Evolutionary conservation across 2,113 vertebrate species (phyloP).

Genomic region (Siniperca chuatsi): DNA sequence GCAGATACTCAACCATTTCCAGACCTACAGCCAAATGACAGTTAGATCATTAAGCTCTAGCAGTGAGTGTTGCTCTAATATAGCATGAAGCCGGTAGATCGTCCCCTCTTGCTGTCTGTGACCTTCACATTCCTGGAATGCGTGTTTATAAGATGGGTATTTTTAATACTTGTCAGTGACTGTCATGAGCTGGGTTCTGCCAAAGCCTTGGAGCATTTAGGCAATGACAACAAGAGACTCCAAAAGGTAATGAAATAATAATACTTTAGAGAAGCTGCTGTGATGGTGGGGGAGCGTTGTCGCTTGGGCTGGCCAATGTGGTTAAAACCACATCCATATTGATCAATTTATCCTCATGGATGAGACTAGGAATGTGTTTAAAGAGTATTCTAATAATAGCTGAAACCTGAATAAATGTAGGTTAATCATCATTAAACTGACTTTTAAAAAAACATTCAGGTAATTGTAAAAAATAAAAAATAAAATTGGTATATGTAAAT

Average conservation of each 20-base stretch:
- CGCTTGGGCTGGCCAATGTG: not conserved
- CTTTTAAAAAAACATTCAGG: not conserved
- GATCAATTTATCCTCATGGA: not conserved
- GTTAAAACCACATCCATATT: not conserved
- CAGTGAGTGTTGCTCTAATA: conserved; percentile 65
- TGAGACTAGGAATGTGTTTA: not conserved
- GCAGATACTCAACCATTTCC: conserved; percentile 71
- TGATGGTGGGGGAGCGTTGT: not conserved
- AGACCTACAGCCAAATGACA: conserved; percentile 72
- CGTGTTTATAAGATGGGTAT: conserved; percentile 31
- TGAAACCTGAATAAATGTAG: not conserved
- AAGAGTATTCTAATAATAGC: not conserved
- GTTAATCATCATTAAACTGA: too few relatives aligned
- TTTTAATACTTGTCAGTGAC: conserved; percentile 51
- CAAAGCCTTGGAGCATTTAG: conserved; percentile 29
- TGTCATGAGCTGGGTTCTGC: conserved; percentile 29
- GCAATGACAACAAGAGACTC: conserved; percentile 10
- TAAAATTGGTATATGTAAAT: too few relatives aligned
- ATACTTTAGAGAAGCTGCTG: not conserved
- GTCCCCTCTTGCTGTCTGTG: conserved; percentile 53
- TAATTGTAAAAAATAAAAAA: not conserved
- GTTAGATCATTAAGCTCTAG: conserved; percentile 73
- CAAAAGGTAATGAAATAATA: conserved; percentile 3
- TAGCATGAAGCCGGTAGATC: conserved; percentile 64
- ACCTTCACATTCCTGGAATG: conserved; percentile 68